Evolutionary conservation across 2,888 invertebrate species (phyloP).

Genomic region (Pollenia griseotomentosa): DNA sequence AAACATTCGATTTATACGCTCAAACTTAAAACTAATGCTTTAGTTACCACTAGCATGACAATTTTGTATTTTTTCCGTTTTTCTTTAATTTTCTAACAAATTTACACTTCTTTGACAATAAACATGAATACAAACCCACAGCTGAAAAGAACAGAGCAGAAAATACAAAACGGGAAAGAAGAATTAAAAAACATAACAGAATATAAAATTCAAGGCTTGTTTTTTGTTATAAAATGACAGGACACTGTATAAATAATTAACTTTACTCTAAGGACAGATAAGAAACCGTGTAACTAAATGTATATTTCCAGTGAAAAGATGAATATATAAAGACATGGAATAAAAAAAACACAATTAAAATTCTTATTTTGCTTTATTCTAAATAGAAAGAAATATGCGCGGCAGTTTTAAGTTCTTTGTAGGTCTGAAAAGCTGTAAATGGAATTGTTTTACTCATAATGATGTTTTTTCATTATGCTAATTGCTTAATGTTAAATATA

Average conservation of each 20-base stretch:
- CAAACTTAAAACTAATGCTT: not conserved
- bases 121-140: constrained; percentile 1
- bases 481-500: constrained; percentile 62
- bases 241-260: constrained; percentile 15
- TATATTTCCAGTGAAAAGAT: not conserved
- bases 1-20: not conserved
- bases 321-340: not conserved
- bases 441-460: not conserved
- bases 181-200: not conserved
- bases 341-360: constrained; percentile 55
- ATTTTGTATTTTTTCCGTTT: not conserved
- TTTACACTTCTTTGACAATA: constrained; percentile 38
- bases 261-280: not conserved
- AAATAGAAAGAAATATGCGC: constrained; percentile 18
- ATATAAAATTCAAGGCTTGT: constrained; percentile 29
- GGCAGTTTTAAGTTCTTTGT: not conserved
- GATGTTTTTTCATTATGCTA: constrained; percentile 59
- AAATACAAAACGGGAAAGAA: not conserved
- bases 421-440: not conserved
- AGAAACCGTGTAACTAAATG: not conserved
- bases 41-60: constrained; percentile 21
- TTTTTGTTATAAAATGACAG: not conserved
- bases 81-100: constrained; percentile 33
- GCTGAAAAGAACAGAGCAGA: not conserved
- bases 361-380: constrained; percentile 37